Conservation (phyloP, 1,140 invertebrate species). For the Musca domestica region DNA sequence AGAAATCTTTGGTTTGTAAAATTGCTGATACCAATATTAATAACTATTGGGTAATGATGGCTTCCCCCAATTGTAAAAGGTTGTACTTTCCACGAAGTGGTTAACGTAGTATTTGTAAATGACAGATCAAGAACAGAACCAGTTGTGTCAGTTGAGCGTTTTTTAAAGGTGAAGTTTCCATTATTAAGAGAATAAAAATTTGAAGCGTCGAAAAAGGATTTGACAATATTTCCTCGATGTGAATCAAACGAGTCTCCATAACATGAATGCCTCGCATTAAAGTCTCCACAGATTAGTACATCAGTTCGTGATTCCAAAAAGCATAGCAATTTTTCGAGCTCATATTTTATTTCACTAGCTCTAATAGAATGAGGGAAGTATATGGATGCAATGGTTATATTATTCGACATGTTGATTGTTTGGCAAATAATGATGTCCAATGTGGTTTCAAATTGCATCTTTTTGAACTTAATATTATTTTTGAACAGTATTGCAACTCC, state of each 20-base stretch:
- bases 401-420: neutral
- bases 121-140: neutral
- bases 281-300: constrained; percentile 5
- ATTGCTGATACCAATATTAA: no score
- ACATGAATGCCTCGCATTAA: neutral
- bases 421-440: neutral
- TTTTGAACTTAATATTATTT: neutral
- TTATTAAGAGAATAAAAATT: constrained; percentile 2
- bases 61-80: no score
- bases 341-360: no score
- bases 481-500: neutral
- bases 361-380: no score
- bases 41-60: no score
- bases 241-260: neutral
- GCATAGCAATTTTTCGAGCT: neutral
- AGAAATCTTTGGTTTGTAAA: no score
- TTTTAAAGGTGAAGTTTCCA: neutral
- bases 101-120: no score
- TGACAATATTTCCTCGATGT: neutral
- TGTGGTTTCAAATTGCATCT: neutral
- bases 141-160: neutral
- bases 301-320: neutral
- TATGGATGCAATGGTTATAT: neutral
- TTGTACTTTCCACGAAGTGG: no score
- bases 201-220: neutral